Evolutionary conservation across 2,113 vertebrate species (phyloP).

Genomic region (Neopipo cinnamomea): DNA sequence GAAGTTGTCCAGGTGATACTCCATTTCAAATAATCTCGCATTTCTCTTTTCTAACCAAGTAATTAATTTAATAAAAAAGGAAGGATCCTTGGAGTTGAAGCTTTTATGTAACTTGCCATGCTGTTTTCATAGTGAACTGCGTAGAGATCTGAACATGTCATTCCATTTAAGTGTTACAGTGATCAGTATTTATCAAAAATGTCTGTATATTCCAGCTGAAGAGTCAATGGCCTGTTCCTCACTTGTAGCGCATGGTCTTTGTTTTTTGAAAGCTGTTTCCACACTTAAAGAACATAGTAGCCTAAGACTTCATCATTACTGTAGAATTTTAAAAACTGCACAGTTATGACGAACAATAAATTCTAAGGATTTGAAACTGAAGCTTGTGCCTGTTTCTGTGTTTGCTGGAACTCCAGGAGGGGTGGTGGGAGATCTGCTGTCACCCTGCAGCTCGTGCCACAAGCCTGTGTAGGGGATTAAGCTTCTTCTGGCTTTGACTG

Average conservation of each 20-base stretch:
- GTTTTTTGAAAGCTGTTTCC: constrained; percentile 31
- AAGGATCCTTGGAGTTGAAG: constrained; percentile 25
- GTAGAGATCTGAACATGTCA: constrained; percentile 29
- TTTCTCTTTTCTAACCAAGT: constrained; percentile 32
- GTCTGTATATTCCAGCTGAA: constrained; percentile 41
- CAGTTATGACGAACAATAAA: constrained; percentile 61
- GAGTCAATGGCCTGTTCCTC: constrained; percentile 15
- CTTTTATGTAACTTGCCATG: constrained; percentile 52
- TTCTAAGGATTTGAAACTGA: not conserved
- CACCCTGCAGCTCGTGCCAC: fast-evolving
- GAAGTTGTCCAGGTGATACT: constrained; percentile 24
- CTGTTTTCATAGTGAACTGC: not conserved
- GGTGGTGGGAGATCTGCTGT: not conserved
- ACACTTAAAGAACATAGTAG: constrained; percentile 7
- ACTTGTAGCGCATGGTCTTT: constrained; percentile 50
- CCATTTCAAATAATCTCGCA: not conserved
- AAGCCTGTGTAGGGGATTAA: fast-evolving
- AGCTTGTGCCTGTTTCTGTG: not conserved
- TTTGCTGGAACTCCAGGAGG: not conserved
- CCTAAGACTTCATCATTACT: constrained; percentile 14
- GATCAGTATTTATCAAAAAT: constrained; percentile 46
- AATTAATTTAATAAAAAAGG: not conserved
- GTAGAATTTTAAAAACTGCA: constrained; percentile 57
- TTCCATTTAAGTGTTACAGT: constrained; percentile 55
- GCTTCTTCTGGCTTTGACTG: not conserved